Base-by-base conservation (phyloP, 92 coral and sea anemone genomes). In the Umimayanthus chanpuru region DNA sequence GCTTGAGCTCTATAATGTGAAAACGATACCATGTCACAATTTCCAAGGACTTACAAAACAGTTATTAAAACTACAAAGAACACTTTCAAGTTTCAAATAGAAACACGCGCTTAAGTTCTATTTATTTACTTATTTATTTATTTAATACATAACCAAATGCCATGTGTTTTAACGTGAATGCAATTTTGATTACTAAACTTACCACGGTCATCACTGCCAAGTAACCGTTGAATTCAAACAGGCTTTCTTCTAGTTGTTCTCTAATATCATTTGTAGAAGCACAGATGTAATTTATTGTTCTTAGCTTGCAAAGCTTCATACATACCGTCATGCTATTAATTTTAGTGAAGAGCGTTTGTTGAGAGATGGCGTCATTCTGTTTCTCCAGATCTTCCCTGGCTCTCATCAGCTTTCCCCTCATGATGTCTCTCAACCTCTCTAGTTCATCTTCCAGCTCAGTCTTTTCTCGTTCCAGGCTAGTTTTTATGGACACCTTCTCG, bases 311-410 rank as follows among this genome's bases (percentile, higher is more conserved):
- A 14, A 21, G 12, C 11, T 30, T n/a, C 21, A 12, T 23, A 5
- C 64, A 67, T 83, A 83, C 87, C 78, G 87, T 71, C 55, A 83
- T 11, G 78, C 65, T 83, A 78, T 83, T 70, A 23, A 83, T 70
- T 2, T 83, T 83, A 36, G 14, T 70, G 66, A 83, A 77, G 4
- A 83, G 65, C 25, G 87, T 25, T 21, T 83, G 87, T 4, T 79
- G 85, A 50, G 66, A 76, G 56, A 92, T 78, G 23, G 88, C 86
- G 18, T 93, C 95, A 3, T 90, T 88, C 55, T 89, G 91, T 80
- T 92, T 89, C 40, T 93, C 94, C 76, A 94, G 84, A 80, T 96
- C 98, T 26, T 92, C 96, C 78, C 89, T 83, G 8, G 94, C 96
- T 82, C 80, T 91, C 80, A 90, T 91, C 32, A 93, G 86, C 73